Conservation (phyloP, 2,888 invertebrate genomes). For the Synanthedon formicaeformis region DNA sequence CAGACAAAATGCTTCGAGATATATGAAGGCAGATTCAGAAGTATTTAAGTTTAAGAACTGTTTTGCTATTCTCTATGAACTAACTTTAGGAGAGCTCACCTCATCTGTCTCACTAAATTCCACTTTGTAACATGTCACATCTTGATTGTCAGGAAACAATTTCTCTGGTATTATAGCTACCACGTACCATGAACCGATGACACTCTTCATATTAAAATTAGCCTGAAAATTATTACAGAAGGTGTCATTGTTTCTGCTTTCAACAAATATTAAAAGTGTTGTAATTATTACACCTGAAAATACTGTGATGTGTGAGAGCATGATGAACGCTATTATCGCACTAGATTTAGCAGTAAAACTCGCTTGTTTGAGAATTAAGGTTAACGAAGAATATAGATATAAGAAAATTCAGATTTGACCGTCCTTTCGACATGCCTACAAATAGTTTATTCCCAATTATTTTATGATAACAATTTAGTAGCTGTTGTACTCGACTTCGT, state of each 20-base stretch:
- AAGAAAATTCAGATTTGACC: background rate
- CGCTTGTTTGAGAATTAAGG: background rate
- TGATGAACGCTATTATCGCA: no score
- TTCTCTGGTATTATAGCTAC: conserved; percentile 49
- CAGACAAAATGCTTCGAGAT: no score
- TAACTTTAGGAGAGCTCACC: conserved; percentile 21
- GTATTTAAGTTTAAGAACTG: background rate
- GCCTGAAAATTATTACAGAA: conserved; percentile 39
- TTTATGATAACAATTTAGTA: no score
- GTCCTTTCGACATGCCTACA: no score
- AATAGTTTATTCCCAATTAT: no score
- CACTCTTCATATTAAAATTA: conserved; percentile 32
- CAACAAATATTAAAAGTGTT: background rate
- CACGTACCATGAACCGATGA: conserved; percentile 46
- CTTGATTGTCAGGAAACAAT: conserved; percentile 36
- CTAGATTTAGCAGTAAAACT: no score
- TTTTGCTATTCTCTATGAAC: background rate
- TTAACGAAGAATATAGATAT: background rate
- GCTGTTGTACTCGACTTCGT: no score
- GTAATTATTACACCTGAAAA: no score
- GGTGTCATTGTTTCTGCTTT: background rate
- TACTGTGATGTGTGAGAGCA: no score
- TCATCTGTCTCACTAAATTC: conserved; percentile 54
- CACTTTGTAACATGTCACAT: conserved; percentile 40
- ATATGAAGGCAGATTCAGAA: background rate